Base-by-base conservation (phyloP, 1,140 invertebrate species). In the Dryas iulia region DNA sequence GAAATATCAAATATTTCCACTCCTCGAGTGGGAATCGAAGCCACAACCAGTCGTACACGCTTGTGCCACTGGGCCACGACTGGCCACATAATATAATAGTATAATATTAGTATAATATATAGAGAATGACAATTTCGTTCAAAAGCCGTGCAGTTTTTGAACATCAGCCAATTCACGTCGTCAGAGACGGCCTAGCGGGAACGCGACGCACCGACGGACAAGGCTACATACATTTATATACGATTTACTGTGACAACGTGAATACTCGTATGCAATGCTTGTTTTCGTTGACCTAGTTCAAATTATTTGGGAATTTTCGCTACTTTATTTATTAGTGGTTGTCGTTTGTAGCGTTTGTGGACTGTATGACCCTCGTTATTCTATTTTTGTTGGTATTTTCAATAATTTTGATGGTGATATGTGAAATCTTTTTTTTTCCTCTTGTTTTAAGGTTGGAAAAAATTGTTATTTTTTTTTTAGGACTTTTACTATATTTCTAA, bases 151-250 rank as follows among this genome's bases (percentile, higher is more conserved):
- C 39, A 21, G 14, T 47, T 47, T 21, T 69, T 62, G 66, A 62
- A 54, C 8, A 12, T n/a, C 24, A 35, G 66, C 66, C 66, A 69
- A 69, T 33, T 30, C 52, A 47, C n/a, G 30, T 24, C 59, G 66
- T 69, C 59, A 62, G 23, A 10, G 11, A 53, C 67, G 61, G 59
- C 60, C 54, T 63, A 69, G 67, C 67, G 59, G 25, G 67, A 63
- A 60, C 47, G 18, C 39, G n/a, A 31, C 25, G 14, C 56, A 31
- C 31, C 12, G 56, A 58, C 10, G 7, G 18, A 39, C 47, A 56
- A 28, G 58, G 59, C 59, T 33, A 56, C 4, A 14, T 23, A 33
- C 59, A 66, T 60, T 61, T 61, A 68, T 61, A 68, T 33, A 25
- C 66, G 56, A 25, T 53, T 35, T 52, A 60, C 65, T 26, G 39